Evolutionary conservation across 2,888 invertebrate genomes (phyloP).

Genomic region (Yponomeuta plumbellus): DNA sequence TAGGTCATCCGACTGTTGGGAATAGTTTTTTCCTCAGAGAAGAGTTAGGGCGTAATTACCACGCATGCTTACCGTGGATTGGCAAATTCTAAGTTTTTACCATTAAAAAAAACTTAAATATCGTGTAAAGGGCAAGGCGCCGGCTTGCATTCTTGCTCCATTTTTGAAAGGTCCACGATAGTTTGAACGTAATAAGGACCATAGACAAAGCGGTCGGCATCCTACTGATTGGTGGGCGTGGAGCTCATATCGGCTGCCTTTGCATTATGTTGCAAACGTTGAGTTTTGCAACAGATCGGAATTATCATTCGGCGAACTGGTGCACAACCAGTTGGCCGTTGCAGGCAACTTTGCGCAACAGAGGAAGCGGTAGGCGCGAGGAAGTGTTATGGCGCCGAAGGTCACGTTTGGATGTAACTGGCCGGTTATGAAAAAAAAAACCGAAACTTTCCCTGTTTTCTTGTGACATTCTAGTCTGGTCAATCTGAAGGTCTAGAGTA

Average conservation of each 20-base stretch:
- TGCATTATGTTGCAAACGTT: conserved; percentile 61
- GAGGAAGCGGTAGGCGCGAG: conserved; percentile 59
- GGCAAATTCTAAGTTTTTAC: no score
- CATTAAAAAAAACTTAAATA: neutral
- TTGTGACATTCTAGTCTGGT: neutral
- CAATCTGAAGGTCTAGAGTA: neutral
- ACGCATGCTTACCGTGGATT: no score
- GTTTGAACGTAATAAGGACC: conserved; percentile 19
- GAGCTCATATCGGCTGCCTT: conserved; percentile 59
- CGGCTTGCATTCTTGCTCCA: neutral
- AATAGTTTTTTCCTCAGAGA: no score
- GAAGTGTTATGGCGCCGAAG: conserved; percentile 60
- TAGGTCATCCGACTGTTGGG: no score
- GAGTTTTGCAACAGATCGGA: conserved; percentile 66
- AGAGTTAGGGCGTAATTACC: no score
- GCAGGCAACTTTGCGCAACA: conserved; percentile 49
- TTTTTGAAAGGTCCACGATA: conserved; percentile 10
- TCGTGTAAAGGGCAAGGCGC: neutral
- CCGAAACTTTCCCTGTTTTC: neutral
- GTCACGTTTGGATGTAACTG: conserved; percentile 42
- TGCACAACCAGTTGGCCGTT: conserved; percentile 61
- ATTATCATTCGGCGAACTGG: conserved; percentile 72
- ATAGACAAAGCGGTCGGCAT: conserved; percentile 50
- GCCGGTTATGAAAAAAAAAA: conserved; percentile 30
- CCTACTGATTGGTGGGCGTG: conserved; percentile 65